Conservation (phyloP, 2,888 invertebrate species). For the Idaea aversata region DNA sequence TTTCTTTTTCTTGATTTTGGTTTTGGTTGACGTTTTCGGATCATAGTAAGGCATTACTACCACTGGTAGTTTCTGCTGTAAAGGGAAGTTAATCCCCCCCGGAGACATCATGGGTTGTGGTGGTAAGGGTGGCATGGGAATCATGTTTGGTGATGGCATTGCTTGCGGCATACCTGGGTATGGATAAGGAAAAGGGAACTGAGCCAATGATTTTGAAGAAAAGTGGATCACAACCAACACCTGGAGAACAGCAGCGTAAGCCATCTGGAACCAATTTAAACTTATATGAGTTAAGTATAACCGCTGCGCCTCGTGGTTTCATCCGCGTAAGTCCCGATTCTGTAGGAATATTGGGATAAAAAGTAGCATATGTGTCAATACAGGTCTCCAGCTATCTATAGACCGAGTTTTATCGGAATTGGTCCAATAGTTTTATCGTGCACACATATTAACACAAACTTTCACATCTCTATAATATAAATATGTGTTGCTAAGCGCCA, state of each 20-base stretch:
- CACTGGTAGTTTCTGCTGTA: conserved; percentile 51
- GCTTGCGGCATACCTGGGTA: conserved; percentile 24
- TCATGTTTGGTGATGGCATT: conserved; percentile 28
- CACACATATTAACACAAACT: too few species aligned
- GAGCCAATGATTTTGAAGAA: conserved; percentile 17
- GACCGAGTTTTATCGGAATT: too few species aligned
- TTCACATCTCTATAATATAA: too few species aligned
- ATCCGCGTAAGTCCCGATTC: too few species aligned
- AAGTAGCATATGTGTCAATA: too few species aligned
- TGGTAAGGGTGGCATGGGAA: conserved; percentile 34
- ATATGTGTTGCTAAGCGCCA: too few species aligned
- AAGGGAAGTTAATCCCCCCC: conserved; percentile 34
- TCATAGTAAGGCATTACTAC: conserved; percentile 61
- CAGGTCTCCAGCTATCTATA: too few species aligned
- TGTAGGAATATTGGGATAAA: too few species aligned
- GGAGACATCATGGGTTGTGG: conserved; percentile 30
- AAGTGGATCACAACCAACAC: conserved; percentile 20
- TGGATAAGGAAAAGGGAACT: conserved; percentile 22
- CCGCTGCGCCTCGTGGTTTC: not conserved
- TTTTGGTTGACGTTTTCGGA: conserved; percentile 40
- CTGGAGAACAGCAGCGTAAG: conserved; percentile 13
- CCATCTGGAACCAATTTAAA: conserved; percentile 20
- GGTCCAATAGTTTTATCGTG: too few species aligned
- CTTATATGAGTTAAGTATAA: not conserved
- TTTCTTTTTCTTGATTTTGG: conserved; percentile 22